Conservation (phyloP, 2,888 invertebrate species). For the Drosophila neoperkinsi region DNA sequence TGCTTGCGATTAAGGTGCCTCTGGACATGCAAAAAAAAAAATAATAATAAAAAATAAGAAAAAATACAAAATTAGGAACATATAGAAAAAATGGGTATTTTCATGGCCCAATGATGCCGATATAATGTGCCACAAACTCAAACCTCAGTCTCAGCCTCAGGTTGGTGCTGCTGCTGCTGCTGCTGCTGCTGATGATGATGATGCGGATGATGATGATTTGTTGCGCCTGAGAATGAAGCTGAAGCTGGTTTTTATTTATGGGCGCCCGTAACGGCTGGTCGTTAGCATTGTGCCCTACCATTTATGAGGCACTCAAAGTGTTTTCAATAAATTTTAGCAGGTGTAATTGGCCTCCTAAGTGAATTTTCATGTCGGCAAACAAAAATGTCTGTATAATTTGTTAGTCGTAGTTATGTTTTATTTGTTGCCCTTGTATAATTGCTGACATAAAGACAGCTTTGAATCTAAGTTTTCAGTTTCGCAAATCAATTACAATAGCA, state of each 20-base stretch:
- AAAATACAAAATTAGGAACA: conserved; percentile 24
- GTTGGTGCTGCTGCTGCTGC: neutral
- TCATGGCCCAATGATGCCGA: conserved; percentile 70
- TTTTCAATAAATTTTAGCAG: conserved; percentile 61
- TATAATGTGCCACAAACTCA: conserved; percentile 54
- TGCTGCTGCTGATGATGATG: conserved; percentile 17
- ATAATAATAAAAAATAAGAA: neutral
- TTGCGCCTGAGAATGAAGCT: conserved; percentile 21
- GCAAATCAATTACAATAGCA: neutral
- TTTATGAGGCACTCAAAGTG: conserved; percentile 49
- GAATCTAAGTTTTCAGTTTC: neutral
- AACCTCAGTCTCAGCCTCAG: conserved; percentile 11
- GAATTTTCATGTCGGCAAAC: conserved; percentile 59
- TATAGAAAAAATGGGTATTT: conserved; percentile 44
- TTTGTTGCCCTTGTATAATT: neutral
- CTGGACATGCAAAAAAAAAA: conserved; percentile 36
- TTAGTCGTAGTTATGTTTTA: neutral
- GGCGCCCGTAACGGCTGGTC: conserved; percentile 41
- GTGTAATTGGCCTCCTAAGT: conserved; percentile 53
- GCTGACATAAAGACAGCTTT: neutral
- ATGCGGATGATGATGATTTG: conserved; percentile 53
- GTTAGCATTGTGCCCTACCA: conserved; percentile 50
- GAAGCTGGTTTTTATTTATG: conserved; percentile 61
- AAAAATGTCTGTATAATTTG: conserved; percentile 2
- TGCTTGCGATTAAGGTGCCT: conserved; percentile 62